Percentiles rank a stretch among this genome's conserved stretches.
phyloP scores from a whole-genome alignment of 2,888 invertebrate species.

The Ophraella communa region DNA sequence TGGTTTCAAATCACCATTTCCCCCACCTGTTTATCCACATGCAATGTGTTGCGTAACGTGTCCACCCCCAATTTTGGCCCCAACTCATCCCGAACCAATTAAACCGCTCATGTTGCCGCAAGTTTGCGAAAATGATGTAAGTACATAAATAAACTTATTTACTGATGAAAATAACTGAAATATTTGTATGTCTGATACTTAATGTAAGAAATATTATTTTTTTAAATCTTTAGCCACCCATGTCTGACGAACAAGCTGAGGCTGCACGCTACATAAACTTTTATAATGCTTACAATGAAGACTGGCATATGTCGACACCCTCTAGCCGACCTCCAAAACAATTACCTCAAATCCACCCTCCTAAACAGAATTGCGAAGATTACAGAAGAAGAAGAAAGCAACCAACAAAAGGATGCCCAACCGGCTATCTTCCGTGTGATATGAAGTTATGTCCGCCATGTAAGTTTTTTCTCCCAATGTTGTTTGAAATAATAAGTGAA shows the following conservation, averaged over 20 bases:
- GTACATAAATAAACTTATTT: no score
- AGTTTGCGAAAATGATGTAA: neutral
- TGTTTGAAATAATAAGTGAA: no score
- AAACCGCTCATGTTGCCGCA: conserved; percentile 50
- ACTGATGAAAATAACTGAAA: no score
- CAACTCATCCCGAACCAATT: conserved; percentile 51
- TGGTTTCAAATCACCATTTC: neutral
- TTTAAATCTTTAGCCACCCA: neutral
- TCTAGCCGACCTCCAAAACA: conserved; percentile 3
- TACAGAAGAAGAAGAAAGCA: conserved; percentile 34
- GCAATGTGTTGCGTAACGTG: conserved; percentile 46
- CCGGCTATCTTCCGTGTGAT: conserved; percentile 53
- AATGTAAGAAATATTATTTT: no score
- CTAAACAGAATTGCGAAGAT: conserved; percentile 46
- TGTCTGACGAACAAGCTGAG: neutral
- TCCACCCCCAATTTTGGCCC: conserved; percentile 50
- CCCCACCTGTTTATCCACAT: conserved; percentile 19
- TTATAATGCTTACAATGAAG: conserved; percentile 7
- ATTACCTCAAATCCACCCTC: conserved; percentile 38
- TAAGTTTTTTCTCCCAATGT: neutral
- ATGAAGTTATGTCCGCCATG: conserved; percentile 51
- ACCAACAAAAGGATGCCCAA: conserved; percentile 47
- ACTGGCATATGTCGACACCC: conserved; percentile 7
- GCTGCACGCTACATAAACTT: conserved; percentile 22
- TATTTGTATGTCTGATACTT: no score